Evolutionary conservation across 2,888 invertebrate species (phyloP).

Genomic region (Pasiphila rectangulata): DNA sequence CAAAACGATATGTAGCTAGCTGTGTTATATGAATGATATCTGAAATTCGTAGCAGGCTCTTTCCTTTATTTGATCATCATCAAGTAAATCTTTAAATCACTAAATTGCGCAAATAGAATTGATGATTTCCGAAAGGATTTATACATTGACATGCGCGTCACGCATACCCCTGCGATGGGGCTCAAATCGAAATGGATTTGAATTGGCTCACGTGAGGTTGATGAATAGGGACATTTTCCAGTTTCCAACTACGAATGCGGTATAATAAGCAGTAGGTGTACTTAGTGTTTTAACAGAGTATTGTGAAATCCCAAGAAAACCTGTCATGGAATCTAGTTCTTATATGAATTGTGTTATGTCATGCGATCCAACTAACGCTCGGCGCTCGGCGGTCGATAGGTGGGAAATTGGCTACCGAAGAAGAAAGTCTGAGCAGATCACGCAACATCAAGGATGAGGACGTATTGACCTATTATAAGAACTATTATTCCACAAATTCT

Average conservation of each 20-base stretch:
- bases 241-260: background rate
- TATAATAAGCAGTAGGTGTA: conserved; percentile 4
- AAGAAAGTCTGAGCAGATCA: too few relatives aligned
- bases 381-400: too few relatives aligned
- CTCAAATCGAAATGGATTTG: conserved; percentile 33
- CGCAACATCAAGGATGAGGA: too few relatives aligned
- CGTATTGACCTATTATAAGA: too few relatives aligned
- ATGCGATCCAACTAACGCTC: too few relatives aligned
- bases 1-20: too few relatives aligned
- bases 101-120: conserved; percentile 10
- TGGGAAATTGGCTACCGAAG: too few relatives aligned
- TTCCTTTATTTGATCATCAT: background rate
- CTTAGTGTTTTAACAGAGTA: background rate
- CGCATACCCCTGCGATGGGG: conserved; percentile 20
- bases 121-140: conserved; percentile 6
- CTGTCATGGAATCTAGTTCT: too few relatives aligned
- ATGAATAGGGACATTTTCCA: conserved; percentile 34
- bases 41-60: background rate
- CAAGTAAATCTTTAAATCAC: conserved; percentile 1
- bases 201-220: conserved; percentile 34
- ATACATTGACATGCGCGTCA: conserved; percentile 10
- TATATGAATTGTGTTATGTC: too few relatives aligned
- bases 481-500: too few relatives aligned
- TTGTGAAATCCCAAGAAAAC: too few relatives aligned
- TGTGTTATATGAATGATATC: too few relatives aligned